phyloP scores from a whole-genome alignment of 2,113 vertebrate species.

The Columba janthina region DNA sequence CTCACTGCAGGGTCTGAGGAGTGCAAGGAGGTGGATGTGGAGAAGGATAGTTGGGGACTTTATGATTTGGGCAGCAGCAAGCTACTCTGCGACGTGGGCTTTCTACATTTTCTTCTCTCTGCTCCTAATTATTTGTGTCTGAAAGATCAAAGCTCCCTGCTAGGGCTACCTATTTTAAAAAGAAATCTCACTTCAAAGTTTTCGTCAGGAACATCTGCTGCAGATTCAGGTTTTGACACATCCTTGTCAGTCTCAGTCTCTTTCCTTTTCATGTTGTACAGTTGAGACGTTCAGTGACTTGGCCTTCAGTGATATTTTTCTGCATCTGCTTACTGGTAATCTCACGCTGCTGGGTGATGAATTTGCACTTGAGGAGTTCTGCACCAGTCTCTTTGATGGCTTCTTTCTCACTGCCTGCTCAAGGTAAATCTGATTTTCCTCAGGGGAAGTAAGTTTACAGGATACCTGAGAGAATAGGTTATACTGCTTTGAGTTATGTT shows the following conservation, averaged over 20 bases:
- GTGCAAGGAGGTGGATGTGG: neutral
- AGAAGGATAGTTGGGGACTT: neutral
- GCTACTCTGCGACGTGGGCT: neutral
- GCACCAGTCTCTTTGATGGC: constrained; percentile 87
- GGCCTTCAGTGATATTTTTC: constrained; percentile 94
- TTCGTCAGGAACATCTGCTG: neutral
- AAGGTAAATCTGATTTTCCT: constrained; percentile 75
- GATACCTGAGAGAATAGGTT: neutral
- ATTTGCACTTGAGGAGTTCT: constrained; percentile 92
- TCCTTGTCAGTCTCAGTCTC: neutral
- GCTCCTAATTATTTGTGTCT: neutral
- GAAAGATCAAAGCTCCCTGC: neutral
- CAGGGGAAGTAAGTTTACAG: neutral
- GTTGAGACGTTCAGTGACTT: constrained; percentile 93
- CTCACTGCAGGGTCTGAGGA: accelerated
- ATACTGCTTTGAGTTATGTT: neutral
- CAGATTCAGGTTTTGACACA: neutral
- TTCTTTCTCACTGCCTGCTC: constrained; percentile 91
- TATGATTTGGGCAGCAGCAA: neutral
- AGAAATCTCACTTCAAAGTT: neutral
- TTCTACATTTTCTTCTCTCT: neutral
- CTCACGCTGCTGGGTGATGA: constrained; percentile 92
- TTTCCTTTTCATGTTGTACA: constrained; percentile 23
- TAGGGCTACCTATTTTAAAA: neutral
- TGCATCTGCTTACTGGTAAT: constrained; percentile 92